Evolutionary conservation across 1,140 invertebrate genomes (phyloP).

Genomic region (Oncopeltus fasciatus): DNA sequence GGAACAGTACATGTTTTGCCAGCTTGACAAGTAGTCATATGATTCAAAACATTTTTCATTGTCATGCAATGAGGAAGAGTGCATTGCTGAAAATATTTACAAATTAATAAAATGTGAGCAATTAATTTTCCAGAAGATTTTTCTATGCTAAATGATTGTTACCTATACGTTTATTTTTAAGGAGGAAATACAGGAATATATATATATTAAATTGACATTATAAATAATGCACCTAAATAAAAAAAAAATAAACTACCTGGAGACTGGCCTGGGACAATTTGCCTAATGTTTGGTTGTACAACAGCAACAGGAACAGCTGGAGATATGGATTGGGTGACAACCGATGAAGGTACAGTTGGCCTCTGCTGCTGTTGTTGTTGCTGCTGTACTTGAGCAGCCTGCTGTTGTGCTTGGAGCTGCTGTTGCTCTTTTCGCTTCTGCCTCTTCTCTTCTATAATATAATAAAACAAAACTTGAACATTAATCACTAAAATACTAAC

Average conservation of each 20-base stretch:
- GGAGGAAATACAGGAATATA: background rate
- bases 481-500: no score
- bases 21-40: conserved; percentile 94
- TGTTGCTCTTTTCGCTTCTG: conserved; percentile 75
- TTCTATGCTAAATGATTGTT: no score
- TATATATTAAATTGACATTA: no score
- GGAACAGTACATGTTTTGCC: conserved; percentile 80
- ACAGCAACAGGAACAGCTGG: background rate
- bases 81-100: conserved; percentile 48
- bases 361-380: conserved; percentile 20
- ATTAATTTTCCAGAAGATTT: no score
- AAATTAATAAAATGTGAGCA: no score
- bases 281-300: conserved; percentile 8
- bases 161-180: no score
- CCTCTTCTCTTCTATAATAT: conserved; percentile 56
- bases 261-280: conserved; percentile 17
- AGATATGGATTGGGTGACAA: conserved; percentile 2
- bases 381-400: conserved; percentile 12
- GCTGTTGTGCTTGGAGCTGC: conserved; percentile 36
- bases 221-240: no score
- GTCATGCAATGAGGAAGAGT: conserved; percentile 91
- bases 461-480: background rate
- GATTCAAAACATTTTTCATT: conserved; percentile 98
- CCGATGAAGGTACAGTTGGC: background rate
- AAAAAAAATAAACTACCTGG: conserved; percentile 17